Percentiles rank a stretch among this genome's conserved stretches.
These are phyloP conservation scores for Caenorhabditis parvicauda DNA, from an alignment of 2,888 invertebrate species.

Conservation along the genomic window DNA sequence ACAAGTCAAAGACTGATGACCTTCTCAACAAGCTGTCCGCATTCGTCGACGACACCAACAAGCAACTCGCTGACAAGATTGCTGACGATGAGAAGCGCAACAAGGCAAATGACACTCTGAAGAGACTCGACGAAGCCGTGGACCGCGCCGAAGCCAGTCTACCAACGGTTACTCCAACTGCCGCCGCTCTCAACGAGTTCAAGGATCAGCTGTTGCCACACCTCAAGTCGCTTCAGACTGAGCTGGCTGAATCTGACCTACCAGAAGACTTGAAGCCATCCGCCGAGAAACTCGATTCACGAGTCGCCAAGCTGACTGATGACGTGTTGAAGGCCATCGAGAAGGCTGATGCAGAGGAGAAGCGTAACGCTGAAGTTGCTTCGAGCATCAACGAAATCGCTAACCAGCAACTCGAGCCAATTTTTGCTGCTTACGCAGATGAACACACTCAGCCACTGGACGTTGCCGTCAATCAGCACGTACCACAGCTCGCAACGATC, in stretches of 20 bases:
- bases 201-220: slow-evolving; percentile 11
- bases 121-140: slow-evolving; percentile 24
- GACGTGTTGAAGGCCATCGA: slow-evolving; percentile 20
- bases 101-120: slow-evolving; percentile 25
- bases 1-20: slow-evolving; percentile 7
- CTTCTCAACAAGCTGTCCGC: slow-evolving; percentile 1
- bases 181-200: slow-evolving; percentile 14
- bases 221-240: neutral
- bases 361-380: slow-evolving; percentile 21
- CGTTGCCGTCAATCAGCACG: slow-evolving; percentile 20
- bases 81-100: slow-evolving; percentile 24
- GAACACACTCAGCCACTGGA: slow-evolving; percentile 22
- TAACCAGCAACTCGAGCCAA: no score
- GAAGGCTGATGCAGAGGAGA: slow-evolving; percentile 22
- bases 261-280: slow-evolving; percentile 1
- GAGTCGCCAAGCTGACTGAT: slow-evolving; percentile 19
- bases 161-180: slow-evolving; percentile 14
- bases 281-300: slow-evolving; percentile 10
- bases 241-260: neutral
- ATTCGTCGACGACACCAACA: slow-evolving; percentile 7
- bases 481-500: slow-evolving; percentile 13
- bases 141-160: slow-evolving; percentile 23
- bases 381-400: slow-evolving; percentile 17
- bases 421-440: no score
- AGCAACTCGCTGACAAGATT: slow-evolving; percentile 21